A percentile compares a stretch with the other conserved stretches of the same genome.
phyloP scores from a whole-genome alignment of 2,888 invertebrate genomes.

The Caenorhabditis japonica region DNA sequence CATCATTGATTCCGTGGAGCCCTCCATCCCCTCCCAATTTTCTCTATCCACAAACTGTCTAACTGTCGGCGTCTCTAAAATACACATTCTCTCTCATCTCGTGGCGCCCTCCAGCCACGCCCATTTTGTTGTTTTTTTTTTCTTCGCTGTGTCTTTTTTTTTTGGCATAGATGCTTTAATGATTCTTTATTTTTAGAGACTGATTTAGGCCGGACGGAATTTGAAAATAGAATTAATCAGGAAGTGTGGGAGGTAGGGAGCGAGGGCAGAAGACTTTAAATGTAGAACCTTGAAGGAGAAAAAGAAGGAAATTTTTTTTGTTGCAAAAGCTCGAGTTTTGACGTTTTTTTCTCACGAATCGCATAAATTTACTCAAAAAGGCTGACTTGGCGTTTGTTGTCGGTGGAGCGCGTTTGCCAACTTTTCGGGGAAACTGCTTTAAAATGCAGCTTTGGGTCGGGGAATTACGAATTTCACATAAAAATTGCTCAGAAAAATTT shows the following conservation, averaged over 20 bases:
- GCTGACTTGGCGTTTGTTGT: no score
- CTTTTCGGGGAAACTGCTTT: no score
- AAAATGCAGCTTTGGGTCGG: no score
- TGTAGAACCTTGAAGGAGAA: no score
- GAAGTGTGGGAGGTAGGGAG: conserved; percentile 2
- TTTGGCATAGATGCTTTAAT: not conserved
- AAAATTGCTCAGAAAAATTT: not conserved
- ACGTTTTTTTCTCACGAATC: no score
- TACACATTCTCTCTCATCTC: not conserved
- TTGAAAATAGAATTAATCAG: conserved; percentile 8
- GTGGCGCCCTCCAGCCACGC: conserved; percentile 1
- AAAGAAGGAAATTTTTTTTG: not conserved
- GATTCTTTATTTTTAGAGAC: not conserved
- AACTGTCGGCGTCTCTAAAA: conserved; percentile 34
- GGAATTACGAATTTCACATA: no score
- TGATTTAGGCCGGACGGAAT: not conserved
- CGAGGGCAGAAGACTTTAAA: not conserved
- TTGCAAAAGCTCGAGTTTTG: no score
- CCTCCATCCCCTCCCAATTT: conserved; percentile 22
- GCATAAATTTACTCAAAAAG: no score
- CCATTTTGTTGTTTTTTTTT: conserved; percentile 11
- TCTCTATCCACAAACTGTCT: conserved; percentile 11
- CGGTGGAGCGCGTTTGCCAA: no score
- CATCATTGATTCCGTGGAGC: conserved; percentile 41
- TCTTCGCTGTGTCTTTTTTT: conserved; percentile 16